These are phyloP conservation scores for Tenebrosternarchus preto DNA, from an alignment of 2,113 vertebrate genomes.

Conservation along the genomic window DNA sequence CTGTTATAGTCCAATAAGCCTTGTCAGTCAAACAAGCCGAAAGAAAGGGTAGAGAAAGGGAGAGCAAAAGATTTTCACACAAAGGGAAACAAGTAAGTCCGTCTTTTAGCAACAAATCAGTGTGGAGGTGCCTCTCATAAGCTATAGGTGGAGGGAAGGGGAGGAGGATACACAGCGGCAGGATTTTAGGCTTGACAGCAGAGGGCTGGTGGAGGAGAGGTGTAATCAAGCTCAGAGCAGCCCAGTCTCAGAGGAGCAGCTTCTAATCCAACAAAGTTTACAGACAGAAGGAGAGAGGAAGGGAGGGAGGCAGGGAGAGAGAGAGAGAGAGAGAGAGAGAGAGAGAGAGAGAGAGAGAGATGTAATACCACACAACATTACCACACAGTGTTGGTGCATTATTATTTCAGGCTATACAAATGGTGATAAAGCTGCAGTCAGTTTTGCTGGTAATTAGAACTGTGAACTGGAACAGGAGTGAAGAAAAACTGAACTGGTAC, in stretches of 20 bases:
- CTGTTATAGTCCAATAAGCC: conserved; percentile 99
- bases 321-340: conserved; percentile 38
- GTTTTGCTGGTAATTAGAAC: too few relatives aligned
- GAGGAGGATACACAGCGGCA: conserved; percentile 86
- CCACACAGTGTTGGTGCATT: neutral
- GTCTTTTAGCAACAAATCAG: conserved; percentile 98
- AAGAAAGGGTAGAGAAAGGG: conserved; percentile 86
- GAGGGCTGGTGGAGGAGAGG: conserved; percentile 55
- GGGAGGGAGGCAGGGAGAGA: conserved; percentile 24
- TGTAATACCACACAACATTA: conserved; percentile 23
- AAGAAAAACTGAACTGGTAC: too few relatives aligned
- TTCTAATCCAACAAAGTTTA: conserved; percentile 30
- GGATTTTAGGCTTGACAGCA: conserved; percentile 76
- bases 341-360: conserved; percentile 18
- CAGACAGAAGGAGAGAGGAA: conserved; percentile 15
- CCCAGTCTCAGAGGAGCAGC: conserved; percentile 26
- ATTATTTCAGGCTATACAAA: neutral
- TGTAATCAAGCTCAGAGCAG: conserved; percentile 42
- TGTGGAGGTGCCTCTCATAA: conserved; percentile 87
- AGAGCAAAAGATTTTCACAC: conserved; percentile 95
- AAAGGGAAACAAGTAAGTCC: conserved; percentile 99
- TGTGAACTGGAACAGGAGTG: too few relatives aligned
- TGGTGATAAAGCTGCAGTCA: too few relatives aligned
- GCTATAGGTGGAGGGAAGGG: conserved; percentile 83
- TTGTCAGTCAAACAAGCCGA: conserved; percentile 97